Base-by-base conservation (phyloP, 1,140 invertebrate genomes). In the Eurytemora carolleeae region DNA sequence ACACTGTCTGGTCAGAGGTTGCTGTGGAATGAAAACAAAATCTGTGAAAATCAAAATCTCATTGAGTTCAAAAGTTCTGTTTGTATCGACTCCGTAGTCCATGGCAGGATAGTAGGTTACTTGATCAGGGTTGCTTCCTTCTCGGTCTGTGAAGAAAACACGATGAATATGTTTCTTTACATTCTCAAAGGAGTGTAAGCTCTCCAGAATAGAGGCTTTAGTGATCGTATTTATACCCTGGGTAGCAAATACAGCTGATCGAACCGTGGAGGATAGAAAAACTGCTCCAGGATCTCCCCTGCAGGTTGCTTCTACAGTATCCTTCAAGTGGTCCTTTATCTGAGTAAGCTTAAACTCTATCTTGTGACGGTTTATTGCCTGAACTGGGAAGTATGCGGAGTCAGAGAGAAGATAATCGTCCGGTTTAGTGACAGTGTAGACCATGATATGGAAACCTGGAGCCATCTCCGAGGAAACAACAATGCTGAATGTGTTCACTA, bases 391-490 rank as follows among this genome's bases (percentile, higher is more conserved):
- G 58, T 73, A 78, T 3, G 79, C 67, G 31, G 72, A 72, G 66
- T 81, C 79, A 2, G 76, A 68, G 1, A 81, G 68, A 1, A 82
- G 68, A 64, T 78, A 73, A 25, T 75, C 74, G 23, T 68, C 67
- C 3, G 69, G 20, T n/a, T 44, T 44, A 26, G 72, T 68, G 1
- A 78, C 67, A 64, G 73, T 72, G 64, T 77, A 80, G 2, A 79
- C 78, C 1, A 81, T 65, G 1, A 82, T 69, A 19, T 72, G 71
- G 65, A 79, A 79, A 1, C 71, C 75, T 0, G 80, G 80, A 7
- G 78, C 73, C 80, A 82, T 82, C 58, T 76, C 74, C 16, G 71
- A 59, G 15, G 73, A 73, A 1, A 77, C 67, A 0, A 75, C 69
- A 1, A 77, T 63, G 0, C 71, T 67, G 53, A 78, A 70, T 3